These are phyloP conservation scores for Gymnopithys bicolor DNA, from an alignment of 2,797 vertebrate genomes.

Conservation along the genomic window DNA sequence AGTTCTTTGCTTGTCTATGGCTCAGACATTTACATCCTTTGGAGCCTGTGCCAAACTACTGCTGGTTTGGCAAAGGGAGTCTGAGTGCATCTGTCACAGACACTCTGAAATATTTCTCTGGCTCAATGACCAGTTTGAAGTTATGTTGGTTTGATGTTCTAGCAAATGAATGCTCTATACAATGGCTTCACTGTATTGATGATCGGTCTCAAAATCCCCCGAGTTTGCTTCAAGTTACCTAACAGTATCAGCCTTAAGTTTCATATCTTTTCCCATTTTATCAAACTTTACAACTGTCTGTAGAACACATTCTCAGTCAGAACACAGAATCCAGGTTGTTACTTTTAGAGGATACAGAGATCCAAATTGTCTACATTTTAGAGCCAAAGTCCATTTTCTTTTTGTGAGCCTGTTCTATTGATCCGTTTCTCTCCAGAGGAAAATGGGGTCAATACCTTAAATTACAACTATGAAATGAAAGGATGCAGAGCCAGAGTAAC, in stretches of 20 bases:
- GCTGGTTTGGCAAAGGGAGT: not conserved
- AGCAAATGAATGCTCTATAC: not conserved
- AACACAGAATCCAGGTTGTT: not conserved
- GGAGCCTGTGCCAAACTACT: not conserved
- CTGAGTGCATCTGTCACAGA: not conserved
- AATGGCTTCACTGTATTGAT: not conserved
- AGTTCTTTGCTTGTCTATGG: not conserved
- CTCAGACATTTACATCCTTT: not conserved
- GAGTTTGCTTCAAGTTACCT: not conserved
- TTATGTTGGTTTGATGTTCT: not conserved
- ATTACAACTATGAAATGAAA: not conserved
- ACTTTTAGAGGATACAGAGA: not conserved
- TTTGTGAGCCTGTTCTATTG: not conserved
- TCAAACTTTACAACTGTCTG: not conserved
- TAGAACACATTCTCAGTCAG: not conserved
- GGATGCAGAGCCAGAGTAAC: not conserved
- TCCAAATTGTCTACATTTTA: not conserved
- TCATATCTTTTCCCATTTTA: not conserved
- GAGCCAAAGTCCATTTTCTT: not conserved
- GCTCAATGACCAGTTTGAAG: not conserved
- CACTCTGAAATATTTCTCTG: not conserved
- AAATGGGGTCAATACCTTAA: slow-evolving; percentile 2
- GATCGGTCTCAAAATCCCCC: not conserved
- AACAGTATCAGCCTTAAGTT: not conserved
- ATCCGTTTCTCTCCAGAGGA: slow-evolving; percentile 28